These are phyloP conservation scores for Pampus argenteus DNA, from an alignment of 2,797 vertebrate genomes.

Conservation along the genomic window DNA sequence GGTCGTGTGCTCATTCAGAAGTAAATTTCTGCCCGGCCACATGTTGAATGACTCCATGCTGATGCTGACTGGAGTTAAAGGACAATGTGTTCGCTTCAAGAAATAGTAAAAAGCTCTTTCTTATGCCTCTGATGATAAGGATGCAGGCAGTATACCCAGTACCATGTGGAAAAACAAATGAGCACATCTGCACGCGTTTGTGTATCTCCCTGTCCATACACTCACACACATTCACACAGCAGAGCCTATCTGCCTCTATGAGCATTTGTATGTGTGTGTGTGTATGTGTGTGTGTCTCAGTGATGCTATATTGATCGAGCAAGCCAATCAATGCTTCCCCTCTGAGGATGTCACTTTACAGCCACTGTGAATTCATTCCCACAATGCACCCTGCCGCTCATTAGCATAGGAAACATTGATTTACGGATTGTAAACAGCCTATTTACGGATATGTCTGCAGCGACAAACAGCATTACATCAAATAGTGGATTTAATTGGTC, in stretches of 20 bases:
- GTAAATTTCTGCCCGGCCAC: constrained; percentile 30
- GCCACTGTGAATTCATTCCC: constrained; percentile 63
- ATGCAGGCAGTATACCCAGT: background rate
- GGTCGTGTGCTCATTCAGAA: background rate
- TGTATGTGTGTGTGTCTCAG: constrained; percentile 2
- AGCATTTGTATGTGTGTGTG: constrained; percentile 20
- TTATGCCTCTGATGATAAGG: constrained; percentile 20
- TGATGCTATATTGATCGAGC: constrained; percentile 56
- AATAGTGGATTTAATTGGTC: constrained; percentile 17
- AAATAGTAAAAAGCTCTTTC: constrained; percentile 13
- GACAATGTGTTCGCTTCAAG: constrained; percentile 31
- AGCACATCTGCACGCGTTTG: constrained; percentile 2
- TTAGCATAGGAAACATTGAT: constrained; percentile 77
- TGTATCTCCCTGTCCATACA: background rate
- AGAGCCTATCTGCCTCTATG: constrained; percentile 6
- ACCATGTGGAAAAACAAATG: constrained; percentile 25
- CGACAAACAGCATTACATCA: constrained; percentile 29
- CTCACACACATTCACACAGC: background rate
- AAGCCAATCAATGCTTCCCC: constrained; percentile 68
- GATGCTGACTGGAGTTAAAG: constrained; percentile 40
- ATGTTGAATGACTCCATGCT: constrained; percentile 42
- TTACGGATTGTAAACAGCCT: constrained; percentile 41
- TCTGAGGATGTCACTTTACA: constrained; percentile 61
- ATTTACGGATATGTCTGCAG: background rate
- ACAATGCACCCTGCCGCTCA: constrained; percentile 58